Base-by-base conservation (phyloP, 2,888 invertebrate genomes). In the Nymphalis urticae region DNA sequence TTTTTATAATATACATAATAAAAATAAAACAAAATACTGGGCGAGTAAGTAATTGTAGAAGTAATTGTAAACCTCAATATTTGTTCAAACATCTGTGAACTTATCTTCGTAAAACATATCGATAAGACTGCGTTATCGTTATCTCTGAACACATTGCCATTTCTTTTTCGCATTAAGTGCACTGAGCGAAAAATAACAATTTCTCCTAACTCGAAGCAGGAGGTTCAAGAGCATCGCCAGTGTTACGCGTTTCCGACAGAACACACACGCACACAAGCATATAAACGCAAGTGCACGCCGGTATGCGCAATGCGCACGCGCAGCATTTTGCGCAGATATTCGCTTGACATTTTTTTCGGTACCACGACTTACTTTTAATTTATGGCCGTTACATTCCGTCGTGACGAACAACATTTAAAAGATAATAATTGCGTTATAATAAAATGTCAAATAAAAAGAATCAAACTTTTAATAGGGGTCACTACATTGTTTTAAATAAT, bases 221-320 rank as follows among this genome's bases (percentile, higher is more conserved):
- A 48, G 42, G 63, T 27, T 42, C 21, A 63, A 60, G 58, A 59
- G 68, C 53, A 42, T 60, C 64, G 59, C 59, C 68, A 19, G 53
- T 53, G 47, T 60, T 53, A 58, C 60, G n/a, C 53, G 27, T 60
- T 68, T 68, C 60, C 63, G 68, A 32, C 50, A 47, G 59, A 51
- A 36, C 56, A n/a, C 54, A 60, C 54, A 60, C 62, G 56, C 67
- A n/a, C 67, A n/a, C 51, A 48, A 50, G 19, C n/a, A 51, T n/a
- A 36, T 24, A 13, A 60, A 50, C 48, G 21, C 62, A 32, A 19
- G 58, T n/a, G 21, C 42, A 42, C 13, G 42, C 13, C 42, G 42
- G 42, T 42, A 10, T 13, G 42, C 42, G 10, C 10, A 42, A 2
- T 50, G 36, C 24, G 36, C 67, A 50, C 56, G 36, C 62, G 42